A percentile compares a stretch with the other conserved stretches of the same genome.
phyloP scores from a whole-genome alignment of 2,888 invertebrate genomes.

The Drosophila flavopinicola region DNA sequence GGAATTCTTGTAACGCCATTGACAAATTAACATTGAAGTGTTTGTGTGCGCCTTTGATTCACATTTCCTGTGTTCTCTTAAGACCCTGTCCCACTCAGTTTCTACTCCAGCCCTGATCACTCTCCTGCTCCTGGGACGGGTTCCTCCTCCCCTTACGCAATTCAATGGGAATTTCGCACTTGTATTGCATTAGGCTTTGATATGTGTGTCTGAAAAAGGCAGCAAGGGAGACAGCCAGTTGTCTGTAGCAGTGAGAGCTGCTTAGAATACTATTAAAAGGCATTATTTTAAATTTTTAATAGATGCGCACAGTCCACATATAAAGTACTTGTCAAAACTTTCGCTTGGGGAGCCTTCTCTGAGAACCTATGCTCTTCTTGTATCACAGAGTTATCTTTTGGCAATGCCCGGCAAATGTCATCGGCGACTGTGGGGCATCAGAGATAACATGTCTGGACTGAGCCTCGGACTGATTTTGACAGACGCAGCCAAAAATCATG shows the following conservation, averaged over 20 bases:
- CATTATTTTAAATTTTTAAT: conserved; percentile 5
- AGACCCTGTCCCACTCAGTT: neutral
- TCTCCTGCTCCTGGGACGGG: neutral
- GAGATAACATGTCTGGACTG: conserved; percentile 28
- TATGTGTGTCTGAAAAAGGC: conserved; percentile 6
- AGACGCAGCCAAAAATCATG: conserved; percentile 63
- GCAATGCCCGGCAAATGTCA: conserved; percentile 45
- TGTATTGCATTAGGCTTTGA: conserved; percentile 56
- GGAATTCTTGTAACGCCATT: conserved; percentile 36
- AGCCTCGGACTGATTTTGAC: conserved; percentile 38
- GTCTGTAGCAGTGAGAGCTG: conserved; percentile 19
- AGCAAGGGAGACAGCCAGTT: neutral
- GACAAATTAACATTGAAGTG: conserved; percentile 62
- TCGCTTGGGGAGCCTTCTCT: no score
- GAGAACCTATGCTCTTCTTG: neutral
- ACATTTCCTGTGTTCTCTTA: conserved; percentile 34
- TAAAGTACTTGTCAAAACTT: no score
- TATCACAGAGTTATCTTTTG: conserved; percentile 9
- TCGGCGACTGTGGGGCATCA: conserved; percentile 39
- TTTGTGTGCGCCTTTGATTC: conserved; percentile 47
- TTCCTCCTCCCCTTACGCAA: neutral
- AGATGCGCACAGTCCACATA: no score
- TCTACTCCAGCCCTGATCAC: no score
- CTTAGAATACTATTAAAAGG: conserved; percentile 6
- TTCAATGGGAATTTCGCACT: conserved; percentile 54